A percentile compares a stretch with the other conserved stretches of the same genome.
Conservation (phyloP, 2,888 invertebrate genomes). For the Noctua pronuba region DNA sequence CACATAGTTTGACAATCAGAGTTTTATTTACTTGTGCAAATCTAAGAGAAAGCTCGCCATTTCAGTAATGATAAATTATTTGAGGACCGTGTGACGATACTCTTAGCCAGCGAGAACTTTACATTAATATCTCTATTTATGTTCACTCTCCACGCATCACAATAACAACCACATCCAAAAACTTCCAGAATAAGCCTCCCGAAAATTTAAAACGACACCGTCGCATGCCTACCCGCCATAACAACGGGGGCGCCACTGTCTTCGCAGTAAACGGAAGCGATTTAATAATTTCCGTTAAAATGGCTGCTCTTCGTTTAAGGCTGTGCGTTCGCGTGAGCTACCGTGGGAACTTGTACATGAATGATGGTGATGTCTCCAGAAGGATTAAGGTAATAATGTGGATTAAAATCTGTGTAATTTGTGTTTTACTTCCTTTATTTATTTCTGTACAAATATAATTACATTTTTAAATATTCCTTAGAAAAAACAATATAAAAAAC, state of each 20-base stretch:
- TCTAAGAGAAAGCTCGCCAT: no score
- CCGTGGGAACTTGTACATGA: constrained; percentile 66
- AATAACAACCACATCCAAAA: neutral
- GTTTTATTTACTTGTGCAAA: no score
- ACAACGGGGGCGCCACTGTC: constrained; percentile 76
- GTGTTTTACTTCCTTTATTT: no score
- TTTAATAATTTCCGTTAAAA: constrained; percentile 84
- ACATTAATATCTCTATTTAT: neutral
- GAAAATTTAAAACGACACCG: constrained; percentile 76
- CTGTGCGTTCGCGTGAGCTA: constrained; percentile 69
- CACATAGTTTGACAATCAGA: neutral
- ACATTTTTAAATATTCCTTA: no score
- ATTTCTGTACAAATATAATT: no score
- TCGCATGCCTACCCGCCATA: constrained; percentile 83
- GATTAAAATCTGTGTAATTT: constrained; percentile 44
- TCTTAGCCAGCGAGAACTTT: neutral
- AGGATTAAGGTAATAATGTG: constrained; percentile 43
- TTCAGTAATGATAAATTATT: neutral
- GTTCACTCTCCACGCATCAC: neutral
- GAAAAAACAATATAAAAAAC: no score
- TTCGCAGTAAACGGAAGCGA: constrained; percentile 80
- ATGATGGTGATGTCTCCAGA: constrained; percentile 64
- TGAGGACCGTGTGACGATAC: neutral
- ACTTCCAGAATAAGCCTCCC: constrained; percentile 63
- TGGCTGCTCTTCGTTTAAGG: constrained; percentile 69